Evolutionary conservation across 2,888 invertebrate species (phyloP).

Genomic region (Synanthedon formicaeformis): DNA sequence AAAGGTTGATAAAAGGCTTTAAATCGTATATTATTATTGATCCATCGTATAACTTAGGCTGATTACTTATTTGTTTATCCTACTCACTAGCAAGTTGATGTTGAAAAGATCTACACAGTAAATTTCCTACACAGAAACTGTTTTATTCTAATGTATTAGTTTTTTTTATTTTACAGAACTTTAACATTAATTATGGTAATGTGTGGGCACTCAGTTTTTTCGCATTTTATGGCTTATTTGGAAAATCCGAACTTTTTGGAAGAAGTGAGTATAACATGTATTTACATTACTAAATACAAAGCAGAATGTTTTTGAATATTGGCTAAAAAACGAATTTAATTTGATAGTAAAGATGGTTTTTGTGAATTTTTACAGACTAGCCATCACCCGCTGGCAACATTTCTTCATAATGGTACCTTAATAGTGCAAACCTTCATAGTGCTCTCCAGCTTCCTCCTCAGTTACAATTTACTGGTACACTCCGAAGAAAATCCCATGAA

Average conservation of each 20-base stretch:
- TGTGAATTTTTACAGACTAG: neutral
- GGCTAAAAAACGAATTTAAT: too few species aligned
- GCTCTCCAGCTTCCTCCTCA: conserved; percentile 20
- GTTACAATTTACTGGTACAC: conserved; percentile 14
- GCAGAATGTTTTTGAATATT: too few species aligned
- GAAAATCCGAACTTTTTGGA: conserved; percentile 15
- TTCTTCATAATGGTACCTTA: conserved; percentile 16
- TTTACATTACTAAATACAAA: too few species aligned
- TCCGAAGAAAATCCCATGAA: neutral
- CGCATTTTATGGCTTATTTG: conserved; percentile 11
- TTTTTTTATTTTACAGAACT: conserved; percentile 9
- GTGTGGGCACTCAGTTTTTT: conserved; percentile 11
- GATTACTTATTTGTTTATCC: too few species aligned
- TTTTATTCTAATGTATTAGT: neutral
- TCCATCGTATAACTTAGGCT: too few species aligned
- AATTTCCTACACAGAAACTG: too few species aligned
- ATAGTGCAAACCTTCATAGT: conserved; percentile 21
- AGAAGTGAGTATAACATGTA: conserved; percentile 8
- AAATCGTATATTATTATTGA: too few species aligned
- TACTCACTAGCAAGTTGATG: too few species aligned
- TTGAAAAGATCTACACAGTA: too few species aligned
- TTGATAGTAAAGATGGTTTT: too few species aligned
- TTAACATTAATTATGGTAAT: conserved; percentile 4
- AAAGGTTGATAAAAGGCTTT: too few species aligned
- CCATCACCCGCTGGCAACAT: conserved; percentile 6